phyloP scores from a whole-genome alignment of 2,113 vertebrate species.

The Numida meleagris region DNA sequence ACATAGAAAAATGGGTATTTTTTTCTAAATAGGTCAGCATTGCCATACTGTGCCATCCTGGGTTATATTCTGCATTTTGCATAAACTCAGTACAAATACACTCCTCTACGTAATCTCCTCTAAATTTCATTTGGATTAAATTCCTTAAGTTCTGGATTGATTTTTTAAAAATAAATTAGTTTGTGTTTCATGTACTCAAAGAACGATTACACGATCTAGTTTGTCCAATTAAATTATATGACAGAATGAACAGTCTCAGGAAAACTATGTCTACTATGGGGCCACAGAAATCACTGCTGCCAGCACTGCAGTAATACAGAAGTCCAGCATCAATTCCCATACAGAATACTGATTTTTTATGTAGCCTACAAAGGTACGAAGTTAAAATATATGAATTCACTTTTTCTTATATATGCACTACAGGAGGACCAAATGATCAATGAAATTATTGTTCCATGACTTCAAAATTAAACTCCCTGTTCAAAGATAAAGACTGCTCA shows the following conservation, averaged over 20 bases:
- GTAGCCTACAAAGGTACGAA: neutral
- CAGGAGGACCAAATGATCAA: neutral
- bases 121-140: constrained; percentile 29
- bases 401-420: neutral
- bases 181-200: neutral
- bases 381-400: neutral
- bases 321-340: neutral
- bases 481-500: neutral
- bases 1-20: neutral
- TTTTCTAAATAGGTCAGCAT: constrained; percentile 9
- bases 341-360: neutral
- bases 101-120: neutral
- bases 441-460: neutral
- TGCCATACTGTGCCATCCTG: neutral
- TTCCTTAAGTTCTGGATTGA: neutral
- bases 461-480: neutral
- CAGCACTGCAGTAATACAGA: neutral
- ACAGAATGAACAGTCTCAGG: neutral
- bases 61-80: neutral
- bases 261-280: neutral
- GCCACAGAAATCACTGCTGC: neutral
- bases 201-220: neutral
- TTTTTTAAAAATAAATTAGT: neutral
- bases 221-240: neutral
- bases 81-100: constrained; percentile 8